Base-by-base conservation (phyloP, 2,888 invertebrate species). In the Periphyllus acericola region DNA sequence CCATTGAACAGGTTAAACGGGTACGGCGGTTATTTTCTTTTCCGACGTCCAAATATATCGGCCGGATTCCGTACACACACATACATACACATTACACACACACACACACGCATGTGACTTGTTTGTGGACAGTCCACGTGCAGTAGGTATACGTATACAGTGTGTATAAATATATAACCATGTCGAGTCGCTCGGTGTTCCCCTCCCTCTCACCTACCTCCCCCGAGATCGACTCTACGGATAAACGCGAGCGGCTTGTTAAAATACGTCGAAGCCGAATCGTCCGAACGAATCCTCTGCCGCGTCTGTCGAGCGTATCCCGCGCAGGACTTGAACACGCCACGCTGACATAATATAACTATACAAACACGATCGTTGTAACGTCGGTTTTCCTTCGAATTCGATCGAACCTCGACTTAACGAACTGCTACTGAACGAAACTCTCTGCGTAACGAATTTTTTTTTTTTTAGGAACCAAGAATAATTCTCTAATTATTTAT, bases 1-100 rank as follows among this genome's bases (percentile, higher is more conserved):
- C 72, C 86, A 25, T 32, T 19, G 80, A 87, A 87, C 87, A 75
- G 87, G 87, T 87, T 87, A 74, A 74, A 87, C 87, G 87, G 80
- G 87, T 87, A 25, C 32, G 66, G 75, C 34, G 46, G 19, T 79
- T 32, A 5, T 55, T 78, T 21, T 60, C 14, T 32, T 79, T 60
- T 60, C 25, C 25, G 25, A 34, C 25, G 34, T 40, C 25, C 60
- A 11, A n/a, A 75, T 11, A 83, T 75, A 75, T 83, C 75, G 74
- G 75, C 60, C 40, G 75, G 83, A 84, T 84, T 75, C 29, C 75
- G 66, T 40, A 60, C 29, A n/a, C 68, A 68, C 25, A 21, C 21
- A 60, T 8, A 25, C 5, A 60, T 25, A 60, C 5, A 60, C 9
- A 25, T 46, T 40, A 60, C 29, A n/a, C 68, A 68, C 25, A 21